Conservation (phyloP, 2,113 vertebrate genomes). For the Probosciger aterrimus region DNA sequence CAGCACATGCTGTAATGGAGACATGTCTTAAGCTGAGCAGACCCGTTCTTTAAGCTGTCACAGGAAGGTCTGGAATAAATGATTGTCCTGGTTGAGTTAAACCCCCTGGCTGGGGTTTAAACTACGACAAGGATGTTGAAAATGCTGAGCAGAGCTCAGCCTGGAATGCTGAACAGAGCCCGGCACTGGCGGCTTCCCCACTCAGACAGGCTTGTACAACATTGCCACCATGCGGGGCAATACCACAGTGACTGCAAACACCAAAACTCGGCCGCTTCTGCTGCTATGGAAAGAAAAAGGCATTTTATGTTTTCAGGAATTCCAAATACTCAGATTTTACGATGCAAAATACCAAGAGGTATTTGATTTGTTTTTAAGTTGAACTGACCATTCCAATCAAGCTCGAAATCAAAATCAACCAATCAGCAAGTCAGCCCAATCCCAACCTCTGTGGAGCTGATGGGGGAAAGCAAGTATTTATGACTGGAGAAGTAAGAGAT, state of each 20-base stretch:
- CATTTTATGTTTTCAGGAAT: neutral
- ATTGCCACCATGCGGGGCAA: slow-evolving; percentile 16
- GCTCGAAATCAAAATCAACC: neutral
- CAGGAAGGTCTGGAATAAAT: neutral
- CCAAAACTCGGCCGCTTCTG: neutral
- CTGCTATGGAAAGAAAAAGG: neutral
- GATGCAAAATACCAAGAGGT: neutral
- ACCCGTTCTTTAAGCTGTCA: neutral
- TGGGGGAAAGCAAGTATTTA: neutral
- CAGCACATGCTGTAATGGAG: neutral
- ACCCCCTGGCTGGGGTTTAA: neutral
- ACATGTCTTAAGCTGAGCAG: neutral
- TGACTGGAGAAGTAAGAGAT: neutral
- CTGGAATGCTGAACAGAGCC: neutral
- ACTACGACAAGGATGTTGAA: neutral
- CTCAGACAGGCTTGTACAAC: neutral
- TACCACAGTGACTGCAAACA: neutral
- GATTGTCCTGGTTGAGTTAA: neutral
- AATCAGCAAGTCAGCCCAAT: neutral
- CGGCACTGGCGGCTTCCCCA: no score
- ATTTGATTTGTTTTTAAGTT: neutral
- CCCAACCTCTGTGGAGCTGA: neutral
- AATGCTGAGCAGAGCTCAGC: no score
- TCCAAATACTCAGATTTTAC: neutral
- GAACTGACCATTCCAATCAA: neutral